A percentile compares a stretch with the other conserved stretches of the same genome.
phyloP scores from a whole-genome alignment of 1,140 invertebrate species.

The Wasmannia auropunctata region DNA sequence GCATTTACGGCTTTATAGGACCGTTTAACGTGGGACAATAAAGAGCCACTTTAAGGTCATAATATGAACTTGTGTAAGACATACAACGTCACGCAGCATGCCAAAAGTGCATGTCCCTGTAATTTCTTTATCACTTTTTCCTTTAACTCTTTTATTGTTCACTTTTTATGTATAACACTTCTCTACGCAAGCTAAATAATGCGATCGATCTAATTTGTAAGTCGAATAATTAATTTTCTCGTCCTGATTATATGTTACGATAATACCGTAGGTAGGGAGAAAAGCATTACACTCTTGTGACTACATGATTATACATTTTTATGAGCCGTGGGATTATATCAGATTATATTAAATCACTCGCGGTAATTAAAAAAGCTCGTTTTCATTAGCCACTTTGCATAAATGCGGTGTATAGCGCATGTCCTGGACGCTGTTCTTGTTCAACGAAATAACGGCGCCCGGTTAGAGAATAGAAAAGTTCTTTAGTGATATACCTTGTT shows the following conservation, averaged over 20 bases:
- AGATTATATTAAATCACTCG: slow-evolving; percentile 30
- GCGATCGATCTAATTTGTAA: background rate
- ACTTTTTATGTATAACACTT: background rate
- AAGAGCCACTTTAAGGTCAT: slow-evolving; percentile 65
- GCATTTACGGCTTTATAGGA: slow-evolving; percentile 61
- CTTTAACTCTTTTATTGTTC: too few relatives aligned
- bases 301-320: slow-evolving; percentile 5
- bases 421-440: background rate
- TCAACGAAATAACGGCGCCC: slow-evolving; percentile 5
- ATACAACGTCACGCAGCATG: background rate
- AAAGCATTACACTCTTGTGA: background rate
- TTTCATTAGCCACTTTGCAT: slow-evolving; percentile 27
- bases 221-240: background rate
- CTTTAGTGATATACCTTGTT: slow-evolving; percentile 54
- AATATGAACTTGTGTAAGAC: slow-evolving; percentile 32
- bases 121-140: background rate
- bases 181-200: background rate
- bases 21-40: slow-evolving; percentile 66
- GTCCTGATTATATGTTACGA: background rate
- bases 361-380: slow-evolving; percentile 31
- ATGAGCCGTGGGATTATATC: background rate
- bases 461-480: slow-evolving; percentile 46
- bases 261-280: background rate
- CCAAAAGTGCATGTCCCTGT: slow-evolving; percentile 39
- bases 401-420: background rate